Evolutionary conservation across 2,797 vertebrate species (phyloP).

Genomic region (Toxotes lorentzi): DNA sequence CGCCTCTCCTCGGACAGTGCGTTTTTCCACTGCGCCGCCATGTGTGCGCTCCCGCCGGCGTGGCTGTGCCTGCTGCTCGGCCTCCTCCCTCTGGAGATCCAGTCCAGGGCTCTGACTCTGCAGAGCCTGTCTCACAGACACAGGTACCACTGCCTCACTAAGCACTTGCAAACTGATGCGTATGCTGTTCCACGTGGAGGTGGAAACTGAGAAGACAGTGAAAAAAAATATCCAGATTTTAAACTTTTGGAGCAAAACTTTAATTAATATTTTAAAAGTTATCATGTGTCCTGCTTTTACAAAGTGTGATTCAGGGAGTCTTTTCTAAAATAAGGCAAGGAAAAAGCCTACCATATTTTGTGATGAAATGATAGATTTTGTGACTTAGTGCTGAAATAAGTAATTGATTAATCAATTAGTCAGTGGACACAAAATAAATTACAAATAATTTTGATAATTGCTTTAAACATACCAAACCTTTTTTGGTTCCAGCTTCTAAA

Average conservation of each 20-base stretch:
- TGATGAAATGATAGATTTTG: neutral
- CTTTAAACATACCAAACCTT: too few relatives aligned
- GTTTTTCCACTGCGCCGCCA: constrained; percentile 45
- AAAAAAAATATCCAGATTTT: too few relatives aligned
- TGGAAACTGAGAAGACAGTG: neutral
- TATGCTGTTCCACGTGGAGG: neutral
- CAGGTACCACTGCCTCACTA: constrained; percentile 62
- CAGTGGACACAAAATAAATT: neutral
- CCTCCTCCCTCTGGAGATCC: constrained; percentile 73
- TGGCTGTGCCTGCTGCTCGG: constrained; percentile 75
- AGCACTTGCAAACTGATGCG: neutral
- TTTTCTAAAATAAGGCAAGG: neutral
- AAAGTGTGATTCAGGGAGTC: neutral
- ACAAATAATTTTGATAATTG: neutral
- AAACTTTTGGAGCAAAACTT: too few relatives aligned
- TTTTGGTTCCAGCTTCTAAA: too few relatives aligned
- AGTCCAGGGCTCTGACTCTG: constrained; percentile 49
- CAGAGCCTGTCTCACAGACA: constrained; percentile 54
- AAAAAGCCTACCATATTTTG: neutral
- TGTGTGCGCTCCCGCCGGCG: constrained; percentile 63
- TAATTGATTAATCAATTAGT: too few relatives aligned
- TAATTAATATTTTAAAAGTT: neutral
- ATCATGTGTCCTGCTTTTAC: neutral
- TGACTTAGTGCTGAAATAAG: too few relatives aligned
- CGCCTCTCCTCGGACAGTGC: constrained; percentile 13